Evolutionary conservation across 2,113 vertebrate species (phyloP).

Genomic region (Gymnorhina tibicen): DNA sequence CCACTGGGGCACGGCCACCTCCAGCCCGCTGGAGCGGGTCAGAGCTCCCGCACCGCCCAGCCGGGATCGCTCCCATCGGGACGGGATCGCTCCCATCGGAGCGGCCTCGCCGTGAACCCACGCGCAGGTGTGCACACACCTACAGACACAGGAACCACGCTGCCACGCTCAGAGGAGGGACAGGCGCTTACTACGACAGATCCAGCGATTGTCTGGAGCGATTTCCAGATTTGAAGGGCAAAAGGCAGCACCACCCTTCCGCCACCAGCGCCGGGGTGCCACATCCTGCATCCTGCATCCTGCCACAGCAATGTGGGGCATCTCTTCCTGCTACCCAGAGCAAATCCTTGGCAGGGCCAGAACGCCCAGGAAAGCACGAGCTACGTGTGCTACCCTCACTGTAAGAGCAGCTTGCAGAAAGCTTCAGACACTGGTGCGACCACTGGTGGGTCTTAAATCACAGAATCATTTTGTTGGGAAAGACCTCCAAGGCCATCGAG

Average conservation of each 20-base stretch:
- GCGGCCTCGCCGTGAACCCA: neutral
- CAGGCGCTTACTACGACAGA: neutral
- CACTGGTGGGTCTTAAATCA: neutral
- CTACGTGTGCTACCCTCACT: neutral
- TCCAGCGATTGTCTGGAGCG: neutral
- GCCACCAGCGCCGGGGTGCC: neutral
- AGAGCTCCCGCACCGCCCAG: neutral
- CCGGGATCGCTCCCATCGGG: neutral
- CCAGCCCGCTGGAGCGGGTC: neutral
- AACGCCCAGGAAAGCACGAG: neutral
- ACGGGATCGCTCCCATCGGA: neutral
- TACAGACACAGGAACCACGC: neutral
- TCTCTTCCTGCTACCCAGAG: neutral
- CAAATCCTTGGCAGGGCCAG: neutral
- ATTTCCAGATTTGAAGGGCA: neutral
- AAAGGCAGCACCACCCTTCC: neutral
- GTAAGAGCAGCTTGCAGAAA: neutral
- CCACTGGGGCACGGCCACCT: neutral
- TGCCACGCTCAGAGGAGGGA: neutral
- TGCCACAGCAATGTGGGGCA: neutral
- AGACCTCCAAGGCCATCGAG: rapidly evolving
- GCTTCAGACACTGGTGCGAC: neutral
- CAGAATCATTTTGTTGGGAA: neutral
- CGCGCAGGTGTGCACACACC: neutral
- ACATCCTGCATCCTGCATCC: neutral